Evolutionary conservation across 2,888 invertebrate species (phyloP), one percentile per base, ranked within the genome.

Genomic region (Actias luna): DNA sequence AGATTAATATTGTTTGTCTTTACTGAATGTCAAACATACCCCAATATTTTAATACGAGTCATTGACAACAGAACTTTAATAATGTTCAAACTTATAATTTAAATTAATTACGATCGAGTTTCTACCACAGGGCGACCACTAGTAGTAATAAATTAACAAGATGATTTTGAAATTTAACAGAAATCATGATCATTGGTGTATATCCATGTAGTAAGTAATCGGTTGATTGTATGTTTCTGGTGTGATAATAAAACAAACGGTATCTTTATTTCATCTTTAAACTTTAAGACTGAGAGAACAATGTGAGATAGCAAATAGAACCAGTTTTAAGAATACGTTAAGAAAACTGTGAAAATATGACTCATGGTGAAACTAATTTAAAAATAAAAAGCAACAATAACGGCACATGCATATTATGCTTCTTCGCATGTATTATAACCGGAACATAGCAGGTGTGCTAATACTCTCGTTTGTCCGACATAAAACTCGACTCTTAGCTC

Each of bases 391-490:
- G 65, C 63, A 75, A 82, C 81, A 84, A 80, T 85, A 85, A 84
- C 84, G 84, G 83, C 74, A 83, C 76, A 80, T 78, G 77, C 76
- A 72, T 69, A 50, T 50, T 50, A 78, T 76, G 77, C 75, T 70
- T 76, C 71, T 69, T 62, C 16, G 29, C 33, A 42, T 62, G 58
- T 62, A 42, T 18, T 62, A 62, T 78, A 83, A 81, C 79, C 78
- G 79, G 83, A 77, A 78, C 84, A 81, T 73, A 76, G 78, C 83
- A 84, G 83, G 83, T 83, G 81, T 81, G 79, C 77, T 77, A 79
- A 77, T 79, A 85, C 86, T 85, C 83, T 85, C 83, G 77, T 82
- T 84, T 84, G 80, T 78, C 75, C 77, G 79, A 82, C 79, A 81
- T 79, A 75, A 73, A 81, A 74, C 72, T 55, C 55, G 55, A n/a